Conservation (phyloP, 2,888 invertebrate species). For the Apodemia duryi region DNA sequence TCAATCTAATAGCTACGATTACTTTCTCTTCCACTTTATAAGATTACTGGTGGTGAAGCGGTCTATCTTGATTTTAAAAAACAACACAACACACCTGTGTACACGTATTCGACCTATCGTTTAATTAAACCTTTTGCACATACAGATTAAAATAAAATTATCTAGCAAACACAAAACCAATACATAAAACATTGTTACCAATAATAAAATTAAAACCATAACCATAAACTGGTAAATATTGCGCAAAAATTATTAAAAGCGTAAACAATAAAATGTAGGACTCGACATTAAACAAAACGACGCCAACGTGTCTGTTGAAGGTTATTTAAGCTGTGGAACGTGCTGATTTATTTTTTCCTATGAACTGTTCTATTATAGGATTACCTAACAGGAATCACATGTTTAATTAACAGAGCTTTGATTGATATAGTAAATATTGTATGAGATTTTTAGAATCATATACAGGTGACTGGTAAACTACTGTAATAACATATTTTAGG, state of each 20-base stretch:
- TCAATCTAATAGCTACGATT: too few relatives aligned
- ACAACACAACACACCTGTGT: too few relatives aligned
- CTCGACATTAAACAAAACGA: conserved; percentile 2
- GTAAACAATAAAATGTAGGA: neutral
- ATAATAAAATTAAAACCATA: neutral
- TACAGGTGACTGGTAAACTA: too few relatives aligned
- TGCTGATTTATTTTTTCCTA: neutral
- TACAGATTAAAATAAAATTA: neutral
- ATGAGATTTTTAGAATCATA: too few relatives aligned
- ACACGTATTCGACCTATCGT: too few relatives aligned
- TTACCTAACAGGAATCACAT: neutral
- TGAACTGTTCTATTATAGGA: neutral
- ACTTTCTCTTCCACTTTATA: too few relatives aligned
- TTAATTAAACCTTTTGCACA: neutral
- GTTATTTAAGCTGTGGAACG: neutral
- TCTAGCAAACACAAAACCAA: neutral
- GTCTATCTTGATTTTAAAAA: too few relatives aligned
- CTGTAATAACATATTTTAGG: too few relatives aligned
- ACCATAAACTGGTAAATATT: neutral
- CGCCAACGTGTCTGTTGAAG: conserved; percentile 5
- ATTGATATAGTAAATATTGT: neutral
- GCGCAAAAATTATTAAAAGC: neutral
- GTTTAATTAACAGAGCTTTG: neutral
- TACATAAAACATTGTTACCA: neutral
- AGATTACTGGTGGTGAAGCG: too few relatives aligned